Conservation (phyloP, 1,140 invertebrate species). For the Odontomachus brunneus region DNA sequence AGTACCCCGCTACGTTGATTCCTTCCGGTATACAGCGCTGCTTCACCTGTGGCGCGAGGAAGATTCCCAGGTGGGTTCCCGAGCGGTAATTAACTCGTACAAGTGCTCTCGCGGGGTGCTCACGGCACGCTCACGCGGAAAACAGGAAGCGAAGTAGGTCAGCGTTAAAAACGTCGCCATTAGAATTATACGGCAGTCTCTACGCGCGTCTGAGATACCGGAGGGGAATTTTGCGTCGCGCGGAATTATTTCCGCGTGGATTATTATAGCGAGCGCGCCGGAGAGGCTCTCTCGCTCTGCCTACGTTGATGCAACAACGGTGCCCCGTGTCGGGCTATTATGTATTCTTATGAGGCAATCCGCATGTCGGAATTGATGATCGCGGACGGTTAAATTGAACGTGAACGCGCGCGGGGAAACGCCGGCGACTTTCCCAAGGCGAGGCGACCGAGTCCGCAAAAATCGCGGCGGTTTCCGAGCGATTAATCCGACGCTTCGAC, state of each 20-base stretch:
- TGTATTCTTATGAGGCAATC: constrained; percentile 38
- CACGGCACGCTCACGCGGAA: constrained; percentile 53
- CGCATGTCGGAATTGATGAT: constrained; percentile 38
- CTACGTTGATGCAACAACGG: constrained; percentile 14
- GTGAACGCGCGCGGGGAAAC: background rate
- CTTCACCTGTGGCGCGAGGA: constrained; percentile 25
- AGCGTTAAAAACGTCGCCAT: constrained; percentile 57
- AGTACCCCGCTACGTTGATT: constrained; percentile 49
- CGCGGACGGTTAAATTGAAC: constrained; percentile 4
- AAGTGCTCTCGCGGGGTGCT: constrained; percentile 2
- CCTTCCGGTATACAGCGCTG: constrained; percentile 44
- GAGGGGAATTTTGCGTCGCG: background rate
- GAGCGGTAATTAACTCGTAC: constrained; percentile 50
- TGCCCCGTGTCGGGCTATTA: constrained; percentile 14
- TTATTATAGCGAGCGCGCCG: constrained; percentile 19
- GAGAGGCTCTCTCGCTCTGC: too few relatives aligned
- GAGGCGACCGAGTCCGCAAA: too few relatives aligned
- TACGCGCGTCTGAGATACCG: background rate
- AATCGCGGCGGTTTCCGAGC: too few relatives aligned
- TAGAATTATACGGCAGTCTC: constrained; percentile 32
- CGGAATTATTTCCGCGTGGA: constrained; percentile 47
- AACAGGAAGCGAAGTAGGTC: constrained; percentile 58
- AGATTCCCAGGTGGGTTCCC: constrained; percentile 64
- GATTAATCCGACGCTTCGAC: too few relatives aligned
- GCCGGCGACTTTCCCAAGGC: too few relatives aligned